A percentile compares a stretch with the other conserved stretches of the same genome.
Conservation (phyloP, 2,113 vertebrate genomes). For the Gnathonemus longibarbis region DNA sequence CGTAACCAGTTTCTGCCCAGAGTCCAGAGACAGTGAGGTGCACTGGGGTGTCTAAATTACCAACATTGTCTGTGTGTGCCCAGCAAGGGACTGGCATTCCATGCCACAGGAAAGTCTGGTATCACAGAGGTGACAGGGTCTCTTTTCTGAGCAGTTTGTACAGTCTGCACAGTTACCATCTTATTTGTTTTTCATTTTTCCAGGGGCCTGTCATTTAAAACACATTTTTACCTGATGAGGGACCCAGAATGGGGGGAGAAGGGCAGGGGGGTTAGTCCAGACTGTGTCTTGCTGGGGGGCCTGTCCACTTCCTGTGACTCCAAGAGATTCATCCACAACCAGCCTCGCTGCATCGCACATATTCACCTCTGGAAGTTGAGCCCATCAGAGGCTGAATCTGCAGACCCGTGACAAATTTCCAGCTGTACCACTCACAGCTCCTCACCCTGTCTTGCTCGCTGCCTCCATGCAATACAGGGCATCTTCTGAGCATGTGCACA, state of each 20-base stretch:
- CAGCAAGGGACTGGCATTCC: neutral
- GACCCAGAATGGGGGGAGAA: neutral
- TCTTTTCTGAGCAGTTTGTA: neutral
- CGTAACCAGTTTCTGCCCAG: neutral
- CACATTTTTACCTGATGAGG: neutral
- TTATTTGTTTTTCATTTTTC: neutral
- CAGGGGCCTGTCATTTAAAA: neutral
- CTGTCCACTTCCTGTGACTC: neutral
- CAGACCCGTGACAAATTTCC: conserved; percentile 13
- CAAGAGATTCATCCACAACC: neutral
- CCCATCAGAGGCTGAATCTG: neutral
- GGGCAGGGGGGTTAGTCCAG: neutral
- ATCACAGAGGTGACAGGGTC: neutral
- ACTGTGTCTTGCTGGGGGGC: neutral
- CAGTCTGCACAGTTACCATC: neutral
- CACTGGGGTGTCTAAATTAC: neutral
- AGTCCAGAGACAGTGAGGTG: neutral
- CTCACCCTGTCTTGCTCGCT: neutral
- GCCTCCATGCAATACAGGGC: neutral
- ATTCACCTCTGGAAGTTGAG: neutral
- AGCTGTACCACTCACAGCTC: conserved; percentile 1
- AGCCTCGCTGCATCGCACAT: neutral
- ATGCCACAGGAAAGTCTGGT: neutral
- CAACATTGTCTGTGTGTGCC: neutral
- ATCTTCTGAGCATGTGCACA: neutral